phyloP scores from a whole-genome alignment of 1,140 invertebrate species.

The Pogonus chalceus region DNA sequence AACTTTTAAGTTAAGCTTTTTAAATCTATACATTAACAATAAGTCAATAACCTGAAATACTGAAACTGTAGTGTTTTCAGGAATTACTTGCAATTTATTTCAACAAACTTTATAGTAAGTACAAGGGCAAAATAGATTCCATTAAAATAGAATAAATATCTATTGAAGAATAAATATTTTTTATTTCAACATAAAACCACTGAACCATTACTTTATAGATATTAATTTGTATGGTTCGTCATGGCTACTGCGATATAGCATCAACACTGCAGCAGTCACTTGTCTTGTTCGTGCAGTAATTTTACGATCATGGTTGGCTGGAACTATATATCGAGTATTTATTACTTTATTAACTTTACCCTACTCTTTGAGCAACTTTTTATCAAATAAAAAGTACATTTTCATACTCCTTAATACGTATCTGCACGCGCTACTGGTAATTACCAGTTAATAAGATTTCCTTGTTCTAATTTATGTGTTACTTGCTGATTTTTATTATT shows the following conservation, averaged over 20 bases:
- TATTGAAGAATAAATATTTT: background rate
- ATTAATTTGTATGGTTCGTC: background rate
- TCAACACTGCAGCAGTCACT: background rate
- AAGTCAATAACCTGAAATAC: background rate
- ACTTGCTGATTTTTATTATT: background rate
- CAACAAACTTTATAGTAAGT: background rate
- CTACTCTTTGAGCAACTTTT: background rate
- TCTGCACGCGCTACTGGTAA: background rate
- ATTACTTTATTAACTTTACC: background rate
- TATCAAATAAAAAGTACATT: background rate
- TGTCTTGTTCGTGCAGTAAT: background rate
- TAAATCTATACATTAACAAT: background rate
- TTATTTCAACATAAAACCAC: background rate
- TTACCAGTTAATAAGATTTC: slow-evolving; percentile 6
- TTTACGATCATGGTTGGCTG: background rate
- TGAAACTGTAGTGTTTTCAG: background rate
- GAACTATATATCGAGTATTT: background rate
- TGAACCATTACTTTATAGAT: background rate
- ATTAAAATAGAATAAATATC: background rate
- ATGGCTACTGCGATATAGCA: background rate
- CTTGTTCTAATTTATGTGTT: slow-evolving; percentile 2
- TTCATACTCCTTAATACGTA: background rate
- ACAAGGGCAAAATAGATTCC: no score
- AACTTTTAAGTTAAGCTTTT: no score
- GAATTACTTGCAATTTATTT: background rate